phyloP scores from a whole-genome alignment of 2,888 invertebrate species.

The Melanophora roralis region DNA sequence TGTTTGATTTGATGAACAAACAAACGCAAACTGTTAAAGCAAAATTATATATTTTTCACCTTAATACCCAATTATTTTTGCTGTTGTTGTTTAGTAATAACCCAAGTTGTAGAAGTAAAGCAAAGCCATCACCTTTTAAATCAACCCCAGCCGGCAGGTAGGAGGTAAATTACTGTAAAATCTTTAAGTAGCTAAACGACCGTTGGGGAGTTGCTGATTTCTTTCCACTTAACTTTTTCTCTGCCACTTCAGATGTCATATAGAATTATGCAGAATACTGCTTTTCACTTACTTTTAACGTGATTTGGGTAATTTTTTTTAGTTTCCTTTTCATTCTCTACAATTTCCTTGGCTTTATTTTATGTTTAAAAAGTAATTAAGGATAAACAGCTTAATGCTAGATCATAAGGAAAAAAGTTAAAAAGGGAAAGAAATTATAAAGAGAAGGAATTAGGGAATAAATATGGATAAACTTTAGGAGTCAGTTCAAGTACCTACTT shows the following conservation, averaged over 20 bases:
- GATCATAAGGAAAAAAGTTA: not conserved
- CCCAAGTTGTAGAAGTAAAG: not conserved
- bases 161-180: not conserved
- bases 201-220: constrained; percentile 9
- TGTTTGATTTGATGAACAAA: constrained; percentile 31
- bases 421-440: not conserved
- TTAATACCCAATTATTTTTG: constrained; percentile 26
- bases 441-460: not conserved
- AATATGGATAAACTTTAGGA: too few species aligned
- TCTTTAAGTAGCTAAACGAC: constrained; percentile 21
- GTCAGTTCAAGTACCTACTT: too few species aligned
- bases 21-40: constrained; percentile 40
- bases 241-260: not conserved
- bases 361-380: constrained; percentile 47
- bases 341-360: constrained; percentile 30
- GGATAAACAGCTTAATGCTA: constrained; percentile 10
- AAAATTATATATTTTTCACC: constrained; percentile 47
- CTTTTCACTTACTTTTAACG: constrained; percentile 30
- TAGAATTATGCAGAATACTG: constrained; percentile 20
- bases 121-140: not conserved
- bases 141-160: not conserved
- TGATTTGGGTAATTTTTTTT: constrained; percentile 7
- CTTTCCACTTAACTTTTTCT: not conserved
- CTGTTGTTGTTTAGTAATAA: not conserved
- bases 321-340: not conserved